Base-by-base conservation (phyloP, 2,113 vertebrate species). In the Ciconia stormi region DNA sequence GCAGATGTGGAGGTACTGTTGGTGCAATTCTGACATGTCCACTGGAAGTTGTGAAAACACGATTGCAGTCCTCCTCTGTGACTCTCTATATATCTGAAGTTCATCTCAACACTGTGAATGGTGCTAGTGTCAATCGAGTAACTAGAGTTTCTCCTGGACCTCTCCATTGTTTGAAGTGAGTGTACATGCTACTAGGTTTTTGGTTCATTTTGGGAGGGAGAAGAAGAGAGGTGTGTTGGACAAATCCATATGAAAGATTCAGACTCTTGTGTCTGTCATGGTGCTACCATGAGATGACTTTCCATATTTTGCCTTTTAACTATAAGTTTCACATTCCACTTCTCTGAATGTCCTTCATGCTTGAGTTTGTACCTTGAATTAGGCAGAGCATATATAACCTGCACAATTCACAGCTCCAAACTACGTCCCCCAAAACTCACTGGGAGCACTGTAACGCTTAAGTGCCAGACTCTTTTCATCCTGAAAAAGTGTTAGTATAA, bases 1-100 rank as follows among this genome's bases (percentile, higher is more conserved):
- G 26, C 95, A 99, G 99, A 97, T 99, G 99, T 96, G 99, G 99
- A 82, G 99, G 99, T 91, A 99, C 99, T 67, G 99, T 99, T 93
- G 99, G 99, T 82, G 99, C 99, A 88, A 99, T 99, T 97, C 97
- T 99, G 97, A 99, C 99, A 94, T 99, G 99, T 98, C 99, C 99
- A 29, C 98, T 99, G 96, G 99, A 99, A 98, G 99, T 99, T 97
- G 99, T 99, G 74, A 99, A 99, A 97, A 99, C 99, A 42, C 98
- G 99, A 32, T 95, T 99, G 90, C 99, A 99, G 98, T 99, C 99
- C 16, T 99, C 99, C 14, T 99, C 99, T 52, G 98, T 99, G 95
- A 99, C 99, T 2, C 96, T 99, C 9, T 99, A 99, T 81, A 98
- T 99, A 95, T 99, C 99, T 98, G 99, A 99, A 98, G 99, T 99